Conservation (phyloP, 2,113 vertebrate genomes). For the Charadrius vociferus region DNA sequence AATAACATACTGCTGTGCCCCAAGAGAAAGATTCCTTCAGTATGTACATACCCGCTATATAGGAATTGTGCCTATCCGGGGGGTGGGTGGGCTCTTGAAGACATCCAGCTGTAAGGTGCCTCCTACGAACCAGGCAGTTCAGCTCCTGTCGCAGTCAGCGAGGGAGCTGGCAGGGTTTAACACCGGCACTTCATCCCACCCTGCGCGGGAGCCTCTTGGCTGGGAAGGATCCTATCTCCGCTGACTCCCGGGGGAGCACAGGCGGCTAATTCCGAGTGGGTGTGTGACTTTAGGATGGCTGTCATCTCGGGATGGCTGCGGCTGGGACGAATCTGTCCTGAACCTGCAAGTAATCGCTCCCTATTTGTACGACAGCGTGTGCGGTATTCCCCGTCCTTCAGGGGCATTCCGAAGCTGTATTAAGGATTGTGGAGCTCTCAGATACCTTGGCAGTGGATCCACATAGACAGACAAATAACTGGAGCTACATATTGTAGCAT, state of each 20-base stretch:
- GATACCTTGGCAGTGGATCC: neutral
- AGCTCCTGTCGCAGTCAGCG: neutral
- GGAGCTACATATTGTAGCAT: neutral
- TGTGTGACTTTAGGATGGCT: too few species aligned
- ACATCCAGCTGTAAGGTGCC: too few species aligned
- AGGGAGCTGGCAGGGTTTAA: neutral
- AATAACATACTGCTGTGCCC: neutral
- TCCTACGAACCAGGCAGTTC: neutral
- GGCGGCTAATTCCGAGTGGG: too few species aligned
- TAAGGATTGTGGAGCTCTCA: neutral
- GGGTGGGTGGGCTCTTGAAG: neutral
- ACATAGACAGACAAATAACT: neutral
- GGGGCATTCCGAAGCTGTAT: neutral
- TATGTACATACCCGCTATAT: accelerated
- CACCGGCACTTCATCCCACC: neutral
- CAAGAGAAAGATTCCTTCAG: neutral
- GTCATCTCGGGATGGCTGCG: too few species aligned
- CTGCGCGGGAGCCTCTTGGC: neutral
- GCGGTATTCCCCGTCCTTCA: neutral
- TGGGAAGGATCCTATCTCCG: neutral
- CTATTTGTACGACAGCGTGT: too few species aligned
- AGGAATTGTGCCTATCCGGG: accelerated
- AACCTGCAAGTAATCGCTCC: neutral
- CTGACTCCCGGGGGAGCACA: neutral
- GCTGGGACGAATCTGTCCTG: neutral